phyloP scores from a whole-genome alignment of 2,113 vertebrate genomes.

The Mormyrus lacerda region DNA sequence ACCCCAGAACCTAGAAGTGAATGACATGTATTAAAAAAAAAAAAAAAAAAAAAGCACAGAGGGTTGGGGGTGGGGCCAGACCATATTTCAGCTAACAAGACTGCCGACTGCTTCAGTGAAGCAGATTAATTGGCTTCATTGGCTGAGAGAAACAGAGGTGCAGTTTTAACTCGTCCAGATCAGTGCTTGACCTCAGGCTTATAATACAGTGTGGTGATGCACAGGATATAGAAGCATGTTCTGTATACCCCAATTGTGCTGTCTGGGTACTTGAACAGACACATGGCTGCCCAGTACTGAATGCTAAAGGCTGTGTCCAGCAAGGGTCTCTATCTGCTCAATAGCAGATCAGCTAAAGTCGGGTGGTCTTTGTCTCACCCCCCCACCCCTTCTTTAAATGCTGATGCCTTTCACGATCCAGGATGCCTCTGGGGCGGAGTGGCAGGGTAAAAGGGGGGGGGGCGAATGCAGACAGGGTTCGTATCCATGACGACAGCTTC shows the following conservation, averaged over 20 bases:
- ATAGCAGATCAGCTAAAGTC: background rate
- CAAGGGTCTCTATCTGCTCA: background rate
- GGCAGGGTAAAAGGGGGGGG: background rate
- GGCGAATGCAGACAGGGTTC: background rate
- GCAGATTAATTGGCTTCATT: background rate
- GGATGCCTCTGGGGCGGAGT: background rate
- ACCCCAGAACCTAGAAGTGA: too few species aligned
- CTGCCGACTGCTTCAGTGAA: background rate
- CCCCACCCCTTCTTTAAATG: background rate
- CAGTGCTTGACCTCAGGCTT: background rate
- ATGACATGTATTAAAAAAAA: too few species aligned
- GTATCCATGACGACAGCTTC: background rate
- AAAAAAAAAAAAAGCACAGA: too few species aligned
- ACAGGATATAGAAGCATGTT: background rate
- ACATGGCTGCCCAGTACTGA: background rate
- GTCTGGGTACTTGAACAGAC: background rate
- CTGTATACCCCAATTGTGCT: background rate
- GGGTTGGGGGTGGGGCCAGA: background rate
- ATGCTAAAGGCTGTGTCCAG: background rate
- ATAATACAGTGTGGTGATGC: background rate
- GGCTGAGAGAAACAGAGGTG: background rate
- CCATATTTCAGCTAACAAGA: background rate
- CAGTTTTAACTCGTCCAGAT: background rate
- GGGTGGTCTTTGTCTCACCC: background rate
- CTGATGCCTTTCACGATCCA: background rate